Percentiles rank a stretch among this genome's conserved stretches.
Evolutionary conservation across 92 coral and sea anemone species (phyloP).

Genomic region (Paramuricea clavata): DNA sequence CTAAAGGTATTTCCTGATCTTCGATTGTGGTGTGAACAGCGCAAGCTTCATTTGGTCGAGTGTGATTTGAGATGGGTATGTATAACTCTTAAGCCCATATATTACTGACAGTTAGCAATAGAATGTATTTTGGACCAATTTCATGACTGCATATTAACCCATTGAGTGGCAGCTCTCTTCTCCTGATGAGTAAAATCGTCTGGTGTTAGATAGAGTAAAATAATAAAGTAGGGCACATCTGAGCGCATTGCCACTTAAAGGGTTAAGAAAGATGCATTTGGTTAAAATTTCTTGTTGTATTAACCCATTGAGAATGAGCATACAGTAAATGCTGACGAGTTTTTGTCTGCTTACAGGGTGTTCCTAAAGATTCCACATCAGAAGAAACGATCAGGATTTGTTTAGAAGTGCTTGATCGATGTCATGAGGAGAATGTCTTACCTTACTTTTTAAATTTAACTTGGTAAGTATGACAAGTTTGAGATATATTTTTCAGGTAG

Average conservation of each 20-base stretch:
- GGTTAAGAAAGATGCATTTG: no score
- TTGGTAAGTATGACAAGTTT: constrained; percentile 68
- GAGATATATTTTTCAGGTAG: neutral
- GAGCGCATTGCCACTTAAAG: no score
- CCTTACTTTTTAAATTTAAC: constrained; percentile 95
- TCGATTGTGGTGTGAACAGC: constrained; percentile 97
- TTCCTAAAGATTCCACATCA: constrained; percentile 93
- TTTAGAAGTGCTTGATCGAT: constrained; percentile 93
- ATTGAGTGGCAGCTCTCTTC: no score
- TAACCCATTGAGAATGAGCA: no score
- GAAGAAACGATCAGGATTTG: constrained; percentile 93
- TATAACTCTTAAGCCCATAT: neutral
- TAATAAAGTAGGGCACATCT: no score
- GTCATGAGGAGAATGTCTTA: constrained; percentile 88
- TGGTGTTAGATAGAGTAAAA: no score
- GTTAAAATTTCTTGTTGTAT: no score
- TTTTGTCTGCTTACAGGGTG: constrained; percentile 70
- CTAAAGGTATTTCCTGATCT: constrained; percentile 92
- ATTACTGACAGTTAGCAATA: no score
- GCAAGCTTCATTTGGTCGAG: constrained; percentile 96
- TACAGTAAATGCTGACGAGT: no score
- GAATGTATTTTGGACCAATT: no score
- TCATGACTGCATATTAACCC: no score
- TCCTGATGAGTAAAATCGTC: no score
- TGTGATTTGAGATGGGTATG: constrained; percentile 99